These are phyloP conservation scores for Drosophila aldrichi DNA, from an alignment of 2,888 invertebrate genomes.

Conservation along the genomic window DNA sequence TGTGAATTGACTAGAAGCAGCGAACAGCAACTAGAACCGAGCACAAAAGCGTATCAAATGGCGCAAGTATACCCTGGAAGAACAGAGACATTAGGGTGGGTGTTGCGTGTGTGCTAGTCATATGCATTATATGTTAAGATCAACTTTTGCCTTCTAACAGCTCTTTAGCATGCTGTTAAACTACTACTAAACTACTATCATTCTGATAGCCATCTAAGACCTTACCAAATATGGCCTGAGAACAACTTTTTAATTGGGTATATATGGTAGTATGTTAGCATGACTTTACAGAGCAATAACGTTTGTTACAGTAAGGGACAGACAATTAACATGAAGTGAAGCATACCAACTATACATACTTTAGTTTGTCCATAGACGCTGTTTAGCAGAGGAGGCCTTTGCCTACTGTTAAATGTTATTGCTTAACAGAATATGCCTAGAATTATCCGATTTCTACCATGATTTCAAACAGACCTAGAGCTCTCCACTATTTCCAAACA, in stretches of 20 bases:
- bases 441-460: no score
- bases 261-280: no score
- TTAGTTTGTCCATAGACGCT: no score
- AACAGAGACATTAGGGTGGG: not conserved
- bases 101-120: not conserved
- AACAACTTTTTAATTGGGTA: no score
- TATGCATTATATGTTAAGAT: not conserved
- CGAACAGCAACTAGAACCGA: not conserved
- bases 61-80: slow-evolving; percentile 14
- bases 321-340: not conserved
- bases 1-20: slow-evolving; percentile 4
- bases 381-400: not conserved
- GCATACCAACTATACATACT: no score
- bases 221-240: no score
- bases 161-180: not conserved
- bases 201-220: no score
- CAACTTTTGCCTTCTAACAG: not conserved
- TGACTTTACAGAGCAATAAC: not conserved
- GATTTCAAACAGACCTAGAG: no score
- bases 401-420: no score
- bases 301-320: not conserved
- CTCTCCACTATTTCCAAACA: no score
- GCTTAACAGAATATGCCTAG: no score
- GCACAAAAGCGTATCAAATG: slow-evolving; percentile 13
- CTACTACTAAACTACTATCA: no score